A percentile compares a stretch with the other conserved stretches of the same genome.
phyloP scores from a whole-genome alignment of 2,797 vertebrate species.

The Enteromius treurensis region DNA sequence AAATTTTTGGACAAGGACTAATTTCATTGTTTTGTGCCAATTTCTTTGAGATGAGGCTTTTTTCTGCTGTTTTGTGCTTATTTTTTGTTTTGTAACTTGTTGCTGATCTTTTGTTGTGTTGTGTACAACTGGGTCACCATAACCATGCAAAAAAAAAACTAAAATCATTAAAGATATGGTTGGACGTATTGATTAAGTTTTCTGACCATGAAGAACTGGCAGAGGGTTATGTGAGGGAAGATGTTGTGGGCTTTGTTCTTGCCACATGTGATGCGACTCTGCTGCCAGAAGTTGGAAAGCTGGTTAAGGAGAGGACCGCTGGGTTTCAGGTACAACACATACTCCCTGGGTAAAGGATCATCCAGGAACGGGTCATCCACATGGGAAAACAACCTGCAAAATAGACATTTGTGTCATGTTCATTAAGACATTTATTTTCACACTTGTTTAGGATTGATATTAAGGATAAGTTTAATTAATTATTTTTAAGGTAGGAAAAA shows the following conservation, averaged over 20 bases:
- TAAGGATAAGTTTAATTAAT: neutral
- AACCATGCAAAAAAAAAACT: neutral
- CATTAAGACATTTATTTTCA: neutral
- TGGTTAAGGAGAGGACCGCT: constrained; percentile 93
- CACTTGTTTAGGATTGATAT: neutral
- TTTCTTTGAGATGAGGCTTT: too few relatives aligned
- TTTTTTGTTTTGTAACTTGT: neutral
- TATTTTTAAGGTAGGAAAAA: neutral
- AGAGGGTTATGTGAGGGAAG: constrained; percentile 98
- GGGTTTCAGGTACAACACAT: constrained; percentile 95
- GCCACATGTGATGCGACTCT: constrained; percentile 92
- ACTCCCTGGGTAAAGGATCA: constrained; percentile 92
- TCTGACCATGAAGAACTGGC: constrained; percentile 98
- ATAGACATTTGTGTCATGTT: neutral
- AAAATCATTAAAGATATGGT: neutral
- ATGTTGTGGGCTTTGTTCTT: constrained; percentile 99
- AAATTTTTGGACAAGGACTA: too few relatives aligned
- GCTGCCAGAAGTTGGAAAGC: constrained; percentile 95
- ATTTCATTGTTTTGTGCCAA: too few relatives aligned
- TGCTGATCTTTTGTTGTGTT: neutral
- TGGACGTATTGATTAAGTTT: neutral
- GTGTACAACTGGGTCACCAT: neutral
- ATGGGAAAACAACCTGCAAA: constrained; percentile 93
- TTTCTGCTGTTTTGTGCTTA: too few relatives aligned
- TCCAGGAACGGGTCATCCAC: constrained; percentile 96